Base-by-base conservation (phyloP, 2,888 invertebrate species). In the Melanotus villosus region DNA sequence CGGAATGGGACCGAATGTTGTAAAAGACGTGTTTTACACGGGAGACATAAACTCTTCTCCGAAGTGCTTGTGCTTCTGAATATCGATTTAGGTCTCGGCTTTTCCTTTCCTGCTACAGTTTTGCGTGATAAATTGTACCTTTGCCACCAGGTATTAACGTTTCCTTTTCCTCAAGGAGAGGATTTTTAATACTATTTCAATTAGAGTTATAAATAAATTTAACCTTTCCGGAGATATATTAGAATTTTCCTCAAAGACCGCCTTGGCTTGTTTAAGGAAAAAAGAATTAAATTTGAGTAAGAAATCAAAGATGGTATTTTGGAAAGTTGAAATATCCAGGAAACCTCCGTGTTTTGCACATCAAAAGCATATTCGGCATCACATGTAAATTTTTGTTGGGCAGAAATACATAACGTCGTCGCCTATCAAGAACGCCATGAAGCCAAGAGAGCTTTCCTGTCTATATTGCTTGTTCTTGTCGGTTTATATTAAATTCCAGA, bases 401-500 rank as follows among this genome's bases (percentile, higher is more conserved):
- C 1, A 18, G 26, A 50, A 52, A 52, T 52, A 52, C 52, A 52
- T 32, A 32, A 32, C 47, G 16, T 52, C 52, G 32, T 7, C 32
- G 21, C 14, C 18, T 32, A 52, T 52, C 32, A 52, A 2, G 34
- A 32, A 18, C 32, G 32, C 52, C 16, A 19, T 14, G 30, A 50
- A n/a, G 2, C 9, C 50, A 10, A n/a, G 18, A 18, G 32, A 52
- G 52, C 52, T 32, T 47, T 47, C 47, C 47, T 43, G 41, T 54
- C 65, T 56, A 16, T 59, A 14, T 66, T 62, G 23, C 58, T 19
- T 50, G 56, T 45, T 43, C 56, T 60, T 45, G 52, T 56, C 52
- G 65, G 59, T 21, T 64, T 68, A 68, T 68, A 68, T 68, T 68
- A 68, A 68, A 69, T 69, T 69, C 69, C 65, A n/a, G 26, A 34